Evolutionary conservation across 2,797 vertebrate species (phyloP).

Genomic region (Peromyscus aztecus): DNA sequence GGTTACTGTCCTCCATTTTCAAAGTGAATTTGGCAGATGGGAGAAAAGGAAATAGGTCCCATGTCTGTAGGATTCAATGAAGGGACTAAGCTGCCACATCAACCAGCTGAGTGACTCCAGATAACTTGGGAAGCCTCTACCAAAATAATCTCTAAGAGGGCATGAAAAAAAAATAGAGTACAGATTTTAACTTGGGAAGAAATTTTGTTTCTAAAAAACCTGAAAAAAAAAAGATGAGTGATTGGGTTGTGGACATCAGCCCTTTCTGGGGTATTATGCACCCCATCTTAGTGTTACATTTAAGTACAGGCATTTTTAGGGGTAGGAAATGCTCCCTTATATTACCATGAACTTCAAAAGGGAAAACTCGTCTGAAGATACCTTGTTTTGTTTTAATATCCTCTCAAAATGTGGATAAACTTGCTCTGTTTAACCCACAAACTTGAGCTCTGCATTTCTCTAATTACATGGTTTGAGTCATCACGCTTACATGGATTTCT

Average conservation of each 20-base stretch:
- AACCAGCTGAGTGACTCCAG: slow-evolving; percentile 72
- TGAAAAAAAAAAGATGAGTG: slow-evolving; percentile 59
- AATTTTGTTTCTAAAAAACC: slow-evolving; percentile 71
- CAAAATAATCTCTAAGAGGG: slow-evolving; percentile 73
- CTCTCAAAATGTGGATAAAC: not conserved
- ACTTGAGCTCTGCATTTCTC: not conserved
- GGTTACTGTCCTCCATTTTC: slow-evolving; percentile 67
- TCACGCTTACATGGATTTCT: slow-evolving; percentile 18
- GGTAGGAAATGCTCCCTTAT: not conserved
- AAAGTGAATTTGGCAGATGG: slow-evolving; percentile 82
- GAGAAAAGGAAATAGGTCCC: slow-evolving; percentile 80
- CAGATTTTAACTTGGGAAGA: slow-evolving; percentile 66
- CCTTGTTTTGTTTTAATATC: slow-evolving; percentile 43
- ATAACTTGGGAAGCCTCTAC: slow-evolving; percentile 77
- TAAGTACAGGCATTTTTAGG: not conserved
- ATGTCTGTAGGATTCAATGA: slow-evolving; percentile 79
- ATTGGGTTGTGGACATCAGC: slow-evolving; percentile 39
- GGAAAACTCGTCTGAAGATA: slow-evolving; percentile 14
- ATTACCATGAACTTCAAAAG: slow-evolving; percentile 56
- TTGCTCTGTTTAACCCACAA: not conserved
- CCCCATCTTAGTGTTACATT: not conserved
- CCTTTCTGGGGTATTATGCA: slow-evolving; percentile 30
- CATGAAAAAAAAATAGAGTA: slow-evolving; percentile 47
- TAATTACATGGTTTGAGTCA: not conserved
- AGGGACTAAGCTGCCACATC: slow-evolving; percentile 81